These are phyloP conservation scores for Zaprionus lineosus DNA, from an alignment of 2,888 invertebrate genomes.

Conservation along the genomic window DNA sequence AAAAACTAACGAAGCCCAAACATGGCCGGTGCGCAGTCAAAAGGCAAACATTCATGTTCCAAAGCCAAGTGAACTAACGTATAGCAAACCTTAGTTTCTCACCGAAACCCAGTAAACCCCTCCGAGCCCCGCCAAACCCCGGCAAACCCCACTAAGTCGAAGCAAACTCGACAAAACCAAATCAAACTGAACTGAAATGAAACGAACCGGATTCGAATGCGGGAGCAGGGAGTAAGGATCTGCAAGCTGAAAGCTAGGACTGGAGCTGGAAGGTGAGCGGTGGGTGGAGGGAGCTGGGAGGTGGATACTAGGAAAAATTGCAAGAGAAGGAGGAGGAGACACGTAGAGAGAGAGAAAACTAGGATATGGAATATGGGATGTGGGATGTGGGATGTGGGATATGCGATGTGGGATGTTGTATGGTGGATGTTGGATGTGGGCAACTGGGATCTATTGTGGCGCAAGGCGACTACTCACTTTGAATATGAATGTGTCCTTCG, in stretches of 20 bases:
- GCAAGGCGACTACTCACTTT: slow-evolving; percentile 86
- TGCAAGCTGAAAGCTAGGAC: neutral
- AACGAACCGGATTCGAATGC: slow-evolving; percentile 34
- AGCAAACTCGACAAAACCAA: no score
- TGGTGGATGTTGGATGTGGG: no score
- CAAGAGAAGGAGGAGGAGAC: no score
- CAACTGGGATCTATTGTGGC: no score
- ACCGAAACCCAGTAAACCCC: slow-evolving; percentile 3
- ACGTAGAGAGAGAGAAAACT: no score
- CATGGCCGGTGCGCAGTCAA: slow-evolving; percentile 73
- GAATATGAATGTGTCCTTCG: slow-evolving; percentile 96
- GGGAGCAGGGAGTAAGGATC: no score
- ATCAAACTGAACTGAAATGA: slow-evolving; percentile 15
- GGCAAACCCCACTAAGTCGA: slow-evolving; percentile 15
- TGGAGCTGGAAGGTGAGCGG: neutral
- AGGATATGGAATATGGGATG: neutral
- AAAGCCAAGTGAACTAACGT: slow-evolving; percentile 72
- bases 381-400: neutral
- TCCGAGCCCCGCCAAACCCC: slow-evolving; percentile 3
- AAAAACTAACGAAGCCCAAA: slow-evolving; percentile 72
- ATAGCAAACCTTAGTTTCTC: slow-evolving; percentile 16
- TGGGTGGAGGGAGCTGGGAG: neutral
- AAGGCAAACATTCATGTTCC: slow-evolving; percentile 70
- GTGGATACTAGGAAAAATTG: no score
- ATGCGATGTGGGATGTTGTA: slow-evolving; percentile 1